Evolutionary conservation across 2,888 invertebrate genomes (phyloP).

Genomic region (Rhyacophila evoluta): DNA sequence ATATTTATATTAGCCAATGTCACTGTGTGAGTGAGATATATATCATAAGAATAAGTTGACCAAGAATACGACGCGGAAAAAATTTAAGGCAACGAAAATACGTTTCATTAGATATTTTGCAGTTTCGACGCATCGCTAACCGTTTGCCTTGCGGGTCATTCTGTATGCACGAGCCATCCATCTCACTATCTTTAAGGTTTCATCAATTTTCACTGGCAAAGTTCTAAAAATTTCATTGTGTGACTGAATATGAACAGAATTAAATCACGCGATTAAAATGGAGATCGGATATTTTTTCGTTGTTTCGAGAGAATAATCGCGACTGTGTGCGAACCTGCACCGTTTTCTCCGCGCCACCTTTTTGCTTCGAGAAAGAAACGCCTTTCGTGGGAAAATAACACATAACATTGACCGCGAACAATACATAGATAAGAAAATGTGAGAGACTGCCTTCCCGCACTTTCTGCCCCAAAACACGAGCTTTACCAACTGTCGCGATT

Average conservation of each 20-base stretch:
- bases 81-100: no score
- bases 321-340: slow-evolving; percentile 1
- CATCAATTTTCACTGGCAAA: no score
- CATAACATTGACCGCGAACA: slow-evolving; percentile 29
- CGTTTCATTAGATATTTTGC: no score
- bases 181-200: no score
- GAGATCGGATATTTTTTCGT: slow-evolving; percentile 7
- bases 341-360: slow-evolving; percentile 18
- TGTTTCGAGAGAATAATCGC: neutral
- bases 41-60: no score
- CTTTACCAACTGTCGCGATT: neutral
- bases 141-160: no score
- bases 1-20: no score
- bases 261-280: neutral
- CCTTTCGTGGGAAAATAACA: slow-evolving; percentile 13
- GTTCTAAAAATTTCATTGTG: no score
- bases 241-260: neutral
- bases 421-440: slow-evolving; percentile 15
- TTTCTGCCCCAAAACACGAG: slow-evolving; percentile 21
- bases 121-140: no score
- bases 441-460: neutral
- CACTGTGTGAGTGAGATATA: no score
- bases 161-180: no score
- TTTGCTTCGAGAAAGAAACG: neutral
- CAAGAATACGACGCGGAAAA: no score